phyloP scores from a whole-genome alignment of 1,140 invertebrate species.

The Oncopodura yosiiana region DNA sequence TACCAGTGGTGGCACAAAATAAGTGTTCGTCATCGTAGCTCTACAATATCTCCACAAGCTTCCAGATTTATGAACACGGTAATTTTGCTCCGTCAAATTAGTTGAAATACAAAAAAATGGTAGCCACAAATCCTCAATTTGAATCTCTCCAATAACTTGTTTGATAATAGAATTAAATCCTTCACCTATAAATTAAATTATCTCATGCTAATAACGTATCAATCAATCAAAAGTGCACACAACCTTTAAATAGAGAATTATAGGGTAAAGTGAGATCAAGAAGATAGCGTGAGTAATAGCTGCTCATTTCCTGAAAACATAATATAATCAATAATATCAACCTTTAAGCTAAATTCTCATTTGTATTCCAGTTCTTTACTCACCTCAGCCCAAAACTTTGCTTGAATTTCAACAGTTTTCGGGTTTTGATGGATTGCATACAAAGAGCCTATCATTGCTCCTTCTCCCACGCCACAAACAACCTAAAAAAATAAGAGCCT shows the following conservation, averaged over 20 bases:
- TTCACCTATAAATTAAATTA: too few species aligned
- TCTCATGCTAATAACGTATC: too few species aligned
- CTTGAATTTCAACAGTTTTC: conserved; percentile 1
- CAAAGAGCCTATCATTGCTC: background rate
- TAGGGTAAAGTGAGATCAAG: background rate
- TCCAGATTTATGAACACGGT: too few species aligned
- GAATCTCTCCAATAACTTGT: background rate
- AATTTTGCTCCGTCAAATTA: too few species aligned
- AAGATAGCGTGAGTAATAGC: background rate
- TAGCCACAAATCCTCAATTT: conserved; percentile 7
- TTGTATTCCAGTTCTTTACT: too few species aligned
- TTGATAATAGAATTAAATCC: too few species aligned
- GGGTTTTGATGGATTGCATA: conserved; percentile 1
- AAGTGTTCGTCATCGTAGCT: conserved; percentile 1
- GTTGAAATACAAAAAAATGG: background rate
- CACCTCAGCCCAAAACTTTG: too few species aligned
- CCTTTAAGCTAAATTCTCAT: background rate
- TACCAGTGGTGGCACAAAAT: too few species aligned
- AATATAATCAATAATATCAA: background rate
- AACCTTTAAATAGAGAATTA: background rate
- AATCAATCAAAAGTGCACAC: background rate
- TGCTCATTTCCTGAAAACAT: background rate
- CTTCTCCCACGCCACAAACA: background rate
- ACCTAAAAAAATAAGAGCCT: too few species aligned
- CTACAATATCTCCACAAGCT: too few species aligned